Percentiles rank a stretch among this genome's conserved stretches.
Conservation (phyloP, 2,888 invertebrate species). For the Nymphalis c-album region DNA sequence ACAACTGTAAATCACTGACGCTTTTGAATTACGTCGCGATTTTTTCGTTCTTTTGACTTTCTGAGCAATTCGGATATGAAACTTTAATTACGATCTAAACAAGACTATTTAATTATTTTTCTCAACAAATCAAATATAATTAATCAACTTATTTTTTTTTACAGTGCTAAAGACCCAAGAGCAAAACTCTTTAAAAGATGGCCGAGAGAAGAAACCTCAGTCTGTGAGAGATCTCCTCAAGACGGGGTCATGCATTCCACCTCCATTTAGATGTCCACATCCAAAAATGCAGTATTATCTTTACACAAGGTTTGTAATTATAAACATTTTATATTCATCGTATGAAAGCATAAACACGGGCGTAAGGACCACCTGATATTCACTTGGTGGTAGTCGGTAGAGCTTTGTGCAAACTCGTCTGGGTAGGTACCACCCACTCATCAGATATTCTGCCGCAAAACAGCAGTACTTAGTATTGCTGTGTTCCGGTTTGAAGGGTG, state of each 20-base stretch:
- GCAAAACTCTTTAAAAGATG: constrained; percentile 45
- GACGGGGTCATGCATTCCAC: constrained; percentile 90
- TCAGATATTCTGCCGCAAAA: no score
- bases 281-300: constrained; percentile 90
- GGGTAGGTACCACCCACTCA: no score
- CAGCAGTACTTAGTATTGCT: no score
- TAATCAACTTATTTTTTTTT: constrained; percentile 18
- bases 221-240: constrained; percentile 86
- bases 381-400: no score
- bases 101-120: neutral
- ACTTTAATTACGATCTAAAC: no score
- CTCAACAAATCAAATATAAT: neutral
- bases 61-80: no score
- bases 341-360: neutral
- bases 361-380: no score
- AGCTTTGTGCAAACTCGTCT: no score
- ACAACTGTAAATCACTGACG: no score
- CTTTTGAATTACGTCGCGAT: no score
- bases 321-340: neutral
- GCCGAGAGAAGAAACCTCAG: constrained; percentile 74
- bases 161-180: constrained; percentile 71
- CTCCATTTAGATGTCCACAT: constrained; percentile 91
- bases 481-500: no score
- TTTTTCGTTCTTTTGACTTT: no score
- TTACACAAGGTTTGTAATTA: constrained; percentile 85